Conservation (phyloP, 1,140 invertebrate species). For the Matsumurasca onukii region DNA sequence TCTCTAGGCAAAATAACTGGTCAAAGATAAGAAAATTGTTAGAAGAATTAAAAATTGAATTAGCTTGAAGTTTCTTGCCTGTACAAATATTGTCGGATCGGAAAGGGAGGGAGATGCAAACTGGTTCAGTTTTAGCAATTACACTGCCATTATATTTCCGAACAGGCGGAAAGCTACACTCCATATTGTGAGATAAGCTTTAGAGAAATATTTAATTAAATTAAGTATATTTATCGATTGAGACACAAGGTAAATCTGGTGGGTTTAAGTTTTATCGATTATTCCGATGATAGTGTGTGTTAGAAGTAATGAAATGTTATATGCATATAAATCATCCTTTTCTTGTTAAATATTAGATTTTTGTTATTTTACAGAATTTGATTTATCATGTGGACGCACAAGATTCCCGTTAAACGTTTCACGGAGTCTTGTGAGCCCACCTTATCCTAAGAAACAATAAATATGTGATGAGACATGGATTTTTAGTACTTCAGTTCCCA, state of each 20-base stretch:
- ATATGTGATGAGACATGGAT: constrained; percentile 3
- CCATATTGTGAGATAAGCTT: constrained; percentile 38
- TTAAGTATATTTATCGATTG: constrained; percentile 34
- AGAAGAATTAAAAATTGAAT: too few species aligned
- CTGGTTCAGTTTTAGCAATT: constrained; percentile 37
- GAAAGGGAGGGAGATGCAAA: constrained; percentile 20
- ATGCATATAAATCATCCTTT: constrained; percentile 35
- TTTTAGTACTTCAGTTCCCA: constrained; percentile 13
- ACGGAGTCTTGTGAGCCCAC: background rate
- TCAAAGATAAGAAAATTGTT: too few species aligned
- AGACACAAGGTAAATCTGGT: constrained; percentile 31
- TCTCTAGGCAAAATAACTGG: too few species aligned
- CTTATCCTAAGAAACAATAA: constrained; percentile 16
- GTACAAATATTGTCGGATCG: constrained; percentile 11
- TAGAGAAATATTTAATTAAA: constrained; percentile 32
- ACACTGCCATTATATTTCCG: constrained; percentile 37
- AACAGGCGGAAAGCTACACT: constrained; percentile 36
- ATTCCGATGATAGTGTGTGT: constrained; percentile 36
- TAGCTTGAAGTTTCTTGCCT: constrained; percentile 6
- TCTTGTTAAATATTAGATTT: constrained; percentile 22
- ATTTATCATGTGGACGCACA: constrained; percentile 19
- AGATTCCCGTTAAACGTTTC: background rate
- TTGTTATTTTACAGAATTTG: constrained; percentile 30
- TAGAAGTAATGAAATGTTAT: constrained; percentile 36
- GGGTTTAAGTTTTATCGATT: constrained; percentile 31